Base-by-base conservation (phyloP, 1,140 invertebrate genomes). In the Pristionchus pacificus region DNA sequence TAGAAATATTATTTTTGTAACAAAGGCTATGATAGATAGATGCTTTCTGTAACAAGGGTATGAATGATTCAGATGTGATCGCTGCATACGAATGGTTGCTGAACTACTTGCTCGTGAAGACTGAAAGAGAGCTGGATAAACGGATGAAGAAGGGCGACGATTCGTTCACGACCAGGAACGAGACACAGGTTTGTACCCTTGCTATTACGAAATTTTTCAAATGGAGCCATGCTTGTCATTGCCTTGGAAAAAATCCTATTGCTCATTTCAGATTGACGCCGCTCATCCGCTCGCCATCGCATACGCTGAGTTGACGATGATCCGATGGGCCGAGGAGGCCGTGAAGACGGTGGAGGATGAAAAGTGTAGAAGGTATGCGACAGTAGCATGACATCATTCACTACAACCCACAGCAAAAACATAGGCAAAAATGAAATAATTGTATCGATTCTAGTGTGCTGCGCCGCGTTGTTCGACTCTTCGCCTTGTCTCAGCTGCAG, bases 401-500 rank as follows among this genome's bases (percentile, higher is more conserved):
- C 19, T 49, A 49, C 38, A n/a, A 49, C 38, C 6, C 38, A 49
- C 38, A 10, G 38, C 19, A 49, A 49, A 6, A 49, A 6, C 19
- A 49, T 49, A 49, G 38, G n/a, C 14, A 86, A 10, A 29, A 62
- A 15, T 15, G 60, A 15, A 62, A 19, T 15, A 24, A 24, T 49
- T 49, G 10, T 32, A 13, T 65, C n/a, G 30, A 84, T 86, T 15
- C 78, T 86, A 62, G 81, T 83, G 88, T 92, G 3, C 77, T 93
- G 28, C 83, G 80, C 13, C 89, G 88, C 82, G 78, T 92, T 14
- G 89, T 89, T 76, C 86, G 87, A 13, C 82, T 93, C 1, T 93
- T 90, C 78, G 89, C 89, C 14, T 86, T 91, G 27, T 89, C 87
- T 86, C 86, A 86, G 24, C 77, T 93, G 67, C 91, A 93, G 81